Evolutionary conservation across 2,113 vertebrate genomes (phyloP).

Genomic region (Lanius collurio): DNA sequence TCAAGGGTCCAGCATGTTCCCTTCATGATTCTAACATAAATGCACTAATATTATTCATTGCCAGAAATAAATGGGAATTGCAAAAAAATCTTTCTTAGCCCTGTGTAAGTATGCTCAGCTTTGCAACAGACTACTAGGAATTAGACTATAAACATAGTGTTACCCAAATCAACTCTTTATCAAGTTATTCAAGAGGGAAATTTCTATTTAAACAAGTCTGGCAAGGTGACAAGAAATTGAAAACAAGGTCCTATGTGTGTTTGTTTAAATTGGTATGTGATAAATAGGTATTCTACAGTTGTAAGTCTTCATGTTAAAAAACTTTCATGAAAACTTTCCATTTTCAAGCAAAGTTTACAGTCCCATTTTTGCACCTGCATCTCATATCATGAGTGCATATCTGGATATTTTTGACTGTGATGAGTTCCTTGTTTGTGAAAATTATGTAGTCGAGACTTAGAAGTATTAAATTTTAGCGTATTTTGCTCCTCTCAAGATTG

Average conservation of each 20-base stretch:
- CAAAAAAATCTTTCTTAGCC: not conserved
- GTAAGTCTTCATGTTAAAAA: not conserved
- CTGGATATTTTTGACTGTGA: not conserved
- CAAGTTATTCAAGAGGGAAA: not conserved
- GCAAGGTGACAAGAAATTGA: not conserved
- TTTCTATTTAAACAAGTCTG: not conserved
- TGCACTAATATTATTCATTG: not conserved
- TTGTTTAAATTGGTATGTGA: not conserved
- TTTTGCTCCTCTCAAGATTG: not conserved
- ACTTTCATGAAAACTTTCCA: not conserved
- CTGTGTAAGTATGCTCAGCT: not conserved
- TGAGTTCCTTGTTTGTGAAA: slow-evolving; percentile 29
- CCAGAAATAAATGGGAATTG: not conserved
- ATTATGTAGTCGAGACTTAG: not conserved
- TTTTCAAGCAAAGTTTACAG: not conserved
- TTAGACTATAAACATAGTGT: not conserved
- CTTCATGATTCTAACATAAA: not conserved
- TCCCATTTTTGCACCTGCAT: not conserved
- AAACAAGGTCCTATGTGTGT: not conserved
- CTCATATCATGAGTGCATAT: not conserved
- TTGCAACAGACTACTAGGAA: not conserved
- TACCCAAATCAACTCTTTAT: not conserved
- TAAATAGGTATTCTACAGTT: not conserved
- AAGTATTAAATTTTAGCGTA: not conserved
- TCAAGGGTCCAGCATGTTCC: not conserved